phyloP scores from a whole-genome alignment of 2,888 invertebrate genomes.

The Metacarcinus magister region DNA sequence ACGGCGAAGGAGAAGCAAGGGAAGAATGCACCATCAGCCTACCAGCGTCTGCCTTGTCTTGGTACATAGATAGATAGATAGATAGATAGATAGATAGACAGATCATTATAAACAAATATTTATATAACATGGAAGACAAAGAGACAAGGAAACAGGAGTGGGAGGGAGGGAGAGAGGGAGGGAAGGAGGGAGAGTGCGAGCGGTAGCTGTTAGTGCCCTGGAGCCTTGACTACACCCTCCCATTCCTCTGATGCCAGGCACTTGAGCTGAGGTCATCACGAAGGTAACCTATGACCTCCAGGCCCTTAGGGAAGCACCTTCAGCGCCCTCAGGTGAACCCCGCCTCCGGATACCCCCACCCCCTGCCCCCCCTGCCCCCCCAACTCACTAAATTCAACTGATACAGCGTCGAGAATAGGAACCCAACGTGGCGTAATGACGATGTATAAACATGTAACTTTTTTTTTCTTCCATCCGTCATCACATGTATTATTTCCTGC shows the following conservation, averaged over 20 bases:
- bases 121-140: background rate
- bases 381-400: background rate
- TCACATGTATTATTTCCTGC: background rate
- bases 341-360: background rate
- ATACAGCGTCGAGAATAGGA: background rate
- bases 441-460: background rate
- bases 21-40: too few species aligned
- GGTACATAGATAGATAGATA: background rate
- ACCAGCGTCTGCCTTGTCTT: too few species aligned
- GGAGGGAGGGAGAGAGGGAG: background rate
- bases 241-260: constrained; percentile 55
- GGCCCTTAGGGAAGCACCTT: constrained; percentile 61
- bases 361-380: background rate
- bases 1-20: too few species aligned
- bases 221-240: background rate
- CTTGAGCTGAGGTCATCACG: constrained; percentile 67
- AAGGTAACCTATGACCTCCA: constrained; percentile 66
- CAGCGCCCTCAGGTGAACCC: constrained; percentile 55
- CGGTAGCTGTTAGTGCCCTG: background rate
- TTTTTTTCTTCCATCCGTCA: background rate
- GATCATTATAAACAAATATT: background rate
- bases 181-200: too few species aligned
- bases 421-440: background rate
- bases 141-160: constrained; percentile 26
- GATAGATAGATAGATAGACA: background rate